Percentiles rank a stretch among this genome's conserved stretches.
Conservation (phyloP, 2,888 invertebrate genomes). For the Parnassius orleans region DNA sequence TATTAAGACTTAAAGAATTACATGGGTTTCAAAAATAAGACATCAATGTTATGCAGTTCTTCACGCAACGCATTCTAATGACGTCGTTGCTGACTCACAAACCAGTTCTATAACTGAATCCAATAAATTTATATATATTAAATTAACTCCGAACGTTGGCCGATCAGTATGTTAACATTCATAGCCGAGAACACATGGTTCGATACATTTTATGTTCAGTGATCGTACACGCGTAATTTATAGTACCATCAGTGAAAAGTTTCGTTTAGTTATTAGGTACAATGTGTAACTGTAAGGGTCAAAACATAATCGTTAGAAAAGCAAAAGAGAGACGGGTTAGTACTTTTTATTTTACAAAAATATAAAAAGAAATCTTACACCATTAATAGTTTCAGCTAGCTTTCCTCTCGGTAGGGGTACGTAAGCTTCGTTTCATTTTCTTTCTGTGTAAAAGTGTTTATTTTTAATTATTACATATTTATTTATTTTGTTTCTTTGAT, state of each 20-base stretch:
- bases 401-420: too few relatives aligned
- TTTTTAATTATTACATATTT: too few relatives aligned
- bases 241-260: slow-evolving; percentile 29
- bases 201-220: slow-evolving; percentile 9
- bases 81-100: slow-evolving; percentile 42
- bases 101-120: slow-evolving; percentile 45
- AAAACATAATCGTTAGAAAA: slow-evolving; percentile 37
- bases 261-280: slow-evolving; percentile 25
- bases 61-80: slow-evolving; percentile 24
- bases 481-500: too few relatives aligned
- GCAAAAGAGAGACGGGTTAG: slow-evolving; percentile 38
- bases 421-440: too few relatives aligned
- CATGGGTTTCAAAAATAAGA: neutral
- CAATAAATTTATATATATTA: slow-evolving; percentile 43
- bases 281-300: slow-evolving; percentile 46
- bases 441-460: too few relatives aligned
- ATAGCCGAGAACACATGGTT: slow-evolving; percentile 40
- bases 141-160: slow-evolving; percentile 44
- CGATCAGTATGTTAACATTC: slow-evolving; percentile 45
- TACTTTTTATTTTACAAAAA: slow-evolving; percentile 20
- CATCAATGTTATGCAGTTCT: slow-evolving; percentile 12
- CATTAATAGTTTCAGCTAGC: too few relatives aligned
- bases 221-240: slow-evolving; percentile 27
- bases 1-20: too few relatives aligned
- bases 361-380: neutral